Evolutionary conservation across 2,888 invertebrate genomes (phyloP).

Genomic region (Eupithecia abbreviata): DNA sequence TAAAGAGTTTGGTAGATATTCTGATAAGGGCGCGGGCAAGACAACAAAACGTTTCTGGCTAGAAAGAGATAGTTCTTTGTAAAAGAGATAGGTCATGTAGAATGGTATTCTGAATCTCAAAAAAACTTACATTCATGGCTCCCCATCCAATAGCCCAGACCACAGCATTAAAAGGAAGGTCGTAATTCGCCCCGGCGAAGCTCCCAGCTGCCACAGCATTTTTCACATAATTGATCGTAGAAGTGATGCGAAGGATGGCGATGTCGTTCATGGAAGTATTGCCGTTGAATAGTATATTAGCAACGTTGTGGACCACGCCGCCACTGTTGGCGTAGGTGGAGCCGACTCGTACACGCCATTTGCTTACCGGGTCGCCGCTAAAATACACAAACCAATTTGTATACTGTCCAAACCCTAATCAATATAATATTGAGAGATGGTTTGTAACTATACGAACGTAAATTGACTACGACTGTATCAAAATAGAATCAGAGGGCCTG

Average conservation of each 20-base stretch:
- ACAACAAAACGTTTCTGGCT: not conserved
- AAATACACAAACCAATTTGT: conserved; percentile 30
- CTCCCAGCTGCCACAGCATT: conserved; percentile 8
- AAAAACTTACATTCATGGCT: conserved; percentile 10
- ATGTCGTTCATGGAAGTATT: not conserved
- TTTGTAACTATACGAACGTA: not conserved
- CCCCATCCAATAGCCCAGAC: conserved; percentile 19
- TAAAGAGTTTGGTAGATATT: not conserved
- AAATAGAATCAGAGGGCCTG: not conserved
- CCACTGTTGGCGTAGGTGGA: conserved; percentile 12
- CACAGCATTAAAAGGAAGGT: conserved; percentile 1
- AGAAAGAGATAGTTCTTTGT: not conserved
- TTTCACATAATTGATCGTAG: not conserved
- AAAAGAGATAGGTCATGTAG: not conserved
- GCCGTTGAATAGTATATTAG: not conserved
- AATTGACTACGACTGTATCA: not conserved
- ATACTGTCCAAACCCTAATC: conserved; percentile 2
- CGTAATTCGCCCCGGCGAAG: conserved; percentile 13
- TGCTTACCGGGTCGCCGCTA: conserved; percentile 25
- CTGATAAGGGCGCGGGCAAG: not conserved
- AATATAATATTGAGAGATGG: not conserved
- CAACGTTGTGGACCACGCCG: conserved; percentile 3
- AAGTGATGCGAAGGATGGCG: conserved; percentile 3
- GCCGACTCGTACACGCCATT: conserved; percentile 15
- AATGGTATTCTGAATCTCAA: not conserved